A percentile compares a stretch with the other conserved stretches of the same genome.
Evolutionary conservation across 1,140 invertebrate genomes (phyloP).

Genomic region (Heliconius congener): DNA sequence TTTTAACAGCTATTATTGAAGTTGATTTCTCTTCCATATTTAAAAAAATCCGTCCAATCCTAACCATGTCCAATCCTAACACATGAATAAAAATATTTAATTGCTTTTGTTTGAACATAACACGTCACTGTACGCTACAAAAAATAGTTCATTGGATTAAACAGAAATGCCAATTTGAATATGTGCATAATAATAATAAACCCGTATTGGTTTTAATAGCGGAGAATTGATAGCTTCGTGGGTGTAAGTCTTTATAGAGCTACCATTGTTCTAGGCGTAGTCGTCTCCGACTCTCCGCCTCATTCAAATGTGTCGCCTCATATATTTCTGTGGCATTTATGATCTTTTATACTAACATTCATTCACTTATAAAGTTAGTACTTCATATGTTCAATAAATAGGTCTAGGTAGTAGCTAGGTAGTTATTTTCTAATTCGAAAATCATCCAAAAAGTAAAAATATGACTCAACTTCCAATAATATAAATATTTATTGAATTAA

Average conservation of each 20-base stretch:
- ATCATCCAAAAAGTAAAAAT: no score
- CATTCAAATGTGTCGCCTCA: constrained; percentile 21
- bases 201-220: neutral
- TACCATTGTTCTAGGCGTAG: constrained; percentile 28
- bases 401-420: no score
- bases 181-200: constrained; percentile 18
- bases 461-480: no score
- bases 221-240: neutral
- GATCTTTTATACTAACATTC: constrained; percentile 3
- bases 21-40: no score
- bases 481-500: no score
- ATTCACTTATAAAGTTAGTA: neutral
- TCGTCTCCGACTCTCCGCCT: neutral
- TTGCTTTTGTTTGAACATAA: neutral
- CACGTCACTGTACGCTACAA: neutral
- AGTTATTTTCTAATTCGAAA: no score
- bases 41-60: neutral
- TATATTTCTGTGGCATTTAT: constrained; percentile 10
- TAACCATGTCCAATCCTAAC: neutral
- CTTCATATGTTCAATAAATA: neutral
- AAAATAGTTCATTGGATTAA: neutral
- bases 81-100: neutral
- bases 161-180: constrained; percentile 11
- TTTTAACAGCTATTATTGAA: no score
- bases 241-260: constrained; percentile 12